Conservation (phyloP, 2,113 vertebrate species). For the Sturnira hondurensis region DNA sequence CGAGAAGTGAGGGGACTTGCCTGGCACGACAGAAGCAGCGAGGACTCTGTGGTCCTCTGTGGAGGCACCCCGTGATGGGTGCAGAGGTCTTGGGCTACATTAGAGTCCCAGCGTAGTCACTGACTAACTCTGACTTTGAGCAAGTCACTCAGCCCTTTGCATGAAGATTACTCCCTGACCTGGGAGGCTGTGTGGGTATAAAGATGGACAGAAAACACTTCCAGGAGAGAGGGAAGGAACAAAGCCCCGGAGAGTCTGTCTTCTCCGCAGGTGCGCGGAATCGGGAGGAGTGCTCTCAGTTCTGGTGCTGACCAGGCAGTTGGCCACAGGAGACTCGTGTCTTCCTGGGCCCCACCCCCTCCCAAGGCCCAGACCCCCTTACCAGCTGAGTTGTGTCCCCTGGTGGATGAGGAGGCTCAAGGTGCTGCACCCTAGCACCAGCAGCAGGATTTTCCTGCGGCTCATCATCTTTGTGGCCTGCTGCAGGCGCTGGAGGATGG, state of each 20-base stretch:
- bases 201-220: background rate
- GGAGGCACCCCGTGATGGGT: background rate
- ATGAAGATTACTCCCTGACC: background rate
- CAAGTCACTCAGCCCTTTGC: background rate
- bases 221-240: background rate
- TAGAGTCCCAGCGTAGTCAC: background rate
- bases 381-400: constrained; percentile 86
- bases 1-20: background rate
- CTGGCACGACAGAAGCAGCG: background rate
- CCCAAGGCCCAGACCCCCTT: constrained; percentile 54
- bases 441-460: constrained; percentile 85
- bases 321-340: too few species aligned
- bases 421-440: constrained; percentile 82
- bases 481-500: constrained; percentile 57
- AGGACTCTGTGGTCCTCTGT: background rate
- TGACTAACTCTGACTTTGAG: background rate
- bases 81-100: background rate
- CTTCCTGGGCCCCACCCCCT: background rate
- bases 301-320: too few species aligned
- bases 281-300: background rate
- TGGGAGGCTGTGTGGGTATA: background rate
- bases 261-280: background rate
- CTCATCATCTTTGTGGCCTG: constrained; percentile 80
- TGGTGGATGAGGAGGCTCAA: constrained; percentile 87
- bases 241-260: background rate